Percentiles rank a stretch among this genome's conserved stretches.
phyloP scores from a whole-genome alignment of 2,888 invertebrate species.

The Zhuqinia jingwanae region DNA sequence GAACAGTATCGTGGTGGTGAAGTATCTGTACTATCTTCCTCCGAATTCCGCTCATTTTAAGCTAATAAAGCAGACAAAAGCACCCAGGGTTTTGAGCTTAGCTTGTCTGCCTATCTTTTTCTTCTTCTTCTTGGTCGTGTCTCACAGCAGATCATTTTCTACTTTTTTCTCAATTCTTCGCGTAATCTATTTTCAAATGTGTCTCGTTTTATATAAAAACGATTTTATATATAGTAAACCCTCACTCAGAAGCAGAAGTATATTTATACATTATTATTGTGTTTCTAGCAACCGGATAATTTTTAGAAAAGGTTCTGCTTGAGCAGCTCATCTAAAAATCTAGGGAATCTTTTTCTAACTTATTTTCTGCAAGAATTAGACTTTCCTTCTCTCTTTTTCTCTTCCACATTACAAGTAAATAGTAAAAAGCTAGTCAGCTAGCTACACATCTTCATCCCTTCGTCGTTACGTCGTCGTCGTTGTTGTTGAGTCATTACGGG shows the following conservation, averaged over 20 bases:
- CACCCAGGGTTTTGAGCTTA: not conserved
- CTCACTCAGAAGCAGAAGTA: not conserved
- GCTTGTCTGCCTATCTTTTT: not conserved
- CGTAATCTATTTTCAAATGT: conserved; percentile 35
- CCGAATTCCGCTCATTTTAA: conserved; percentile 45
- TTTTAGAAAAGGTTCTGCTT: conserved; percentile 67
- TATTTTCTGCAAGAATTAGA: conserved; percentile 71
- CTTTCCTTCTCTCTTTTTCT: conserved; percentile 26
- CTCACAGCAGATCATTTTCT: not conserved
- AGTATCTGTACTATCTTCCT: not conserved
- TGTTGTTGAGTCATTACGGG: conserved; percentile 57
- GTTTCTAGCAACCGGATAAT: conserved; percentile 26
- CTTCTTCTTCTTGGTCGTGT: not conserved
- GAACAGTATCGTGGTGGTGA: too few relatives aligned
- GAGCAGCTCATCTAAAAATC: conserved; percentile 68
- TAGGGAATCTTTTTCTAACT: conserved; percentile 48
- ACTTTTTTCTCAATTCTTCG: not conserved
- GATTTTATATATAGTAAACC: too few relatives aligned
- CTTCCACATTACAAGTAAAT: not conserved
- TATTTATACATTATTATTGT: not conserved
- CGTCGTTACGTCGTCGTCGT: not conserved
- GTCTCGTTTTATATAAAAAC: too few relatives aligned
- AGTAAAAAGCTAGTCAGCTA: not conserved
- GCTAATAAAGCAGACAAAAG: conserved; percentile 51
- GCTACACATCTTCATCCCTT: conserved; percentile 37